Evolutionary conservation across 2,113 vertebrate species (phyloP), one percentile per base, ranked within the genome.

Genomic region (Callipepla squamata): DNA sequence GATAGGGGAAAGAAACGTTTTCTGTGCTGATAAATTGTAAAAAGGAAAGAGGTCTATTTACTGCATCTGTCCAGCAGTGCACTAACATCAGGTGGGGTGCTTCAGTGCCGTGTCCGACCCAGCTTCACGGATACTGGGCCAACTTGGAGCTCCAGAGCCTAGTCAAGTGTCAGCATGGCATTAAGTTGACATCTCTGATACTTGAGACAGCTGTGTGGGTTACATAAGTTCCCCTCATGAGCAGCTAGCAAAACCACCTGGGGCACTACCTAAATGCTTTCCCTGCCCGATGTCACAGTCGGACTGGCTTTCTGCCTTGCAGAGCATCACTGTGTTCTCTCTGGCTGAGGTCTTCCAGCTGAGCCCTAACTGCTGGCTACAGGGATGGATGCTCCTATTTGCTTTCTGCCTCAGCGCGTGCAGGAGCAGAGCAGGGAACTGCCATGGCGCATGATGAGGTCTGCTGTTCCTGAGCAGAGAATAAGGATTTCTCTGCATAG

Each of bases 221-320:
- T 89, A 61, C 51, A 26, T 85, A 91, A 65, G 42, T 91, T 59
- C 69, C 57, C 62, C 59, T 57, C 82, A n/a, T 23, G 42, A 80
- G 68, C 25, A 51, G n/a, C 15, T 63, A 34, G 34, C 26, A 44
- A 48, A 87, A 40, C 19, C 12, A 44, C 67, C 23, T 32, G 42
- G 40, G 72, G 48, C 62, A 58, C 42, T 25, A 28, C n/a, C 40
- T 5, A 6, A 50, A 63, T 66, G 73, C 28, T 67, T 63, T 75
- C 32, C 22, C 55, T 67, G 47, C 6, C 47, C 0, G 0, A 2
- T 66, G 58, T n/a, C 44, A 2, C 2, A 61, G 70, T 11, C 23
- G 51, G 48, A 1, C 10, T 34, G 58, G 44, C 44, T 72, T 57
- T 80, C 12, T 88, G 85, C 72, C 48, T 6, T 78, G 13, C 21